phyloP scores from a whole-genome alignment of 2,888 invertebrate species.

The Sisyra terminalis region DNA sequence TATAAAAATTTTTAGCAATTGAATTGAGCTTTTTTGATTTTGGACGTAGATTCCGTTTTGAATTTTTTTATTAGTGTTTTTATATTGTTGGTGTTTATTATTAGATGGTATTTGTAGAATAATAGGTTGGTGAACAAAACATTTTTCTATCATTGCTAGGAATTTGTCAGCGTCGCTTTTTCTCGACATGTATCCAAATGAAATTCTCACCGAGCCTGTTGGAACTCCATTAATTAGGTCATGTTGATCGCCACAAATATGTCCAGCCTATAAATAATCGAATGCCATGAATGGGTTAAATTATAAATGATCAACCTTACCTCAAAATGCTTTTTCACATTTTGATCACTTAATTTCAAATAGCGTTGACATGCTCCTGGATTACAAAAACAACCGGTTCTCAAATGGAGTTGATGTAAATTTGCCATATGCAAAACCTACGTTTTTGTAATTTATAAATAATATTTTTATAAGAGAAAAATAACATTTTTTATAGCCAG shows the following conservation, averaged over 20 bases:
- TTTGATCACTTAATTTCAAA: constrained; percentile 46
- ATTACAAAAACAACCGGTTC: constrained; percentile 96
- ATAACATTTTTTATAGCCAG: too few relatives aligned
- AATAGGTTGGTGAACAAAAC: constrained; percentile 44
- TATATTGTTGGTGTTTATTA: background rate
- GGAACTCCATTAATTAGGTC: constrained; percentile 76
- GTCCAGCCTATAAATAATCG: constrained; percentile 44
- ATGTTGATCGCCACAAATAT: constrained; percentile 77
- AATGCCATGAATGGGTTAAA: background rate
- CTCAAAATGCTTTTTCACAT: constrained; percentile 61
- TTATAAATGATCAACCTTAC: constrained; percentile 20
- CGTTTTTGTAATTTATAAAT: constrained; percentile 14
- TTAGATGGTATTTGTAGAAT: constrained; percentile 20
- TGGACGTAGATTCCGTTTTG: background rate
- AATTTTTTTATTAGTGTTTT: constrained; percentile 6
- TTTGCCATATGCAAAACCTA: constrained; percentile 81
- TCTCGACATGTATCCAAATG: constrained; percentile 84
- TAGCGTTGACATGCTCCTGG: constrained; percentile 84
- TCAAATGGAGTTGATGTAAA: constrained; percentile 65
- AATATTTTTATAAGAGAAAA: background rate
- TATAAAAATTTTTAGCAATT: constrained; percentile 34
- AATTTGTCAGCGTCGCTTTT: constrained; percentile 52
- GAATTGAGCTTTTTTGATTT: constrained; percentile 9
- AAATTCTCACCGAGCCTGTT: constrained; percentile 81
- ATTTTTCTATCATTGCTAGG: constrained; percentile 54